Conservation (phyloP, 1,140 invertebrate genomes). For the Drosophila orena region DNA sequence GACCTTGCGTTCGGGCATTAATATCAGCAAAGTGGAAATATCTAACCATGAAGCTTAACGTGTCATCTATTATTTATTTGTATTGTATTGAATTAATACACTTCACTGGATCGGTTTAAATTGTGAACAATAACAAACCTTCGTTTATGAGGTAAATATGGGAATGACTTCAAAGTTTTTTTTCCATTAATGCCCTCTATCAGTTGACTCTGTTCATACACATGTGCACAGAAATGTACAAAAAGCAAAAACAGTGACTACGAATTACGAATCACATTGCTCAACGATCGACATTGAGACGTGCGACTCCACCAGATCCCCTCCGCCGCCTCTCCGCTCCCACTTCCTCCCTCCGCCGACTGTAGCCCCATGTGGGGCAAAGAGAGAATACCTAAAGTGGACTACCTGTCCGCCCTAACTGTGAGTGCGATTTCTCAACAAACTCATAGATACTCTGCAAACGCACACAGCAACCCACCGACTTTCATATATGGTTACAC, state of each 20-base stretch:
- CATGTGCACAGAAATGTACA: constrained; percentile 8
- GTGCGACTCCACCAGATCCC: constrained; percentile 24
- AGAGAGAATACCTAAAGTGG: constrained; percentile 27
- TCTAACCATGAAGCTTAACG: not conserved
- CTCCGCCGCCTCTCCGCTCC: not conserved
- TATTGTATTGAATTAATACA: too few relatives aligned
- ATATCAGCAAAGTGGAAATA: constrained; percentile 1
- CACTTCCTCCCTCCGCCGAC: not conserved
- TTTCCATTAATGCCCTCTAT: constrained; percentile 5
- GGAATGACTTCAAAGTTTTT: not conserved
- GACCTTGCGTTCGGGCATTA: constrained; percentile 17
- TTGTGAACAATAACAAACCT: constrained; percentile 2
- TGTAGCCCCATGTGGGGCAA: constrained; percentile 4
- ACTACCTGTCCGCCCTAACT: constrained; percentile 68
- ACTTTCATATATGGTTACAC: constrained; percentile 51
- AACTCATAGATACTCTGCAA: constrained; percentile 22
- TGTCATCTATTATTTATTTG: too few relatives aligned
- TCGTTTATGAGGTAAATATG: not conserved
- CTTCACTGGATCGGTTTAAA: not conserved
- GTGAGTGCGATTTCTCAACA: constrained; percentile 40
- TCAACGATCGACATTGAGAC: constrained; percentile 47
- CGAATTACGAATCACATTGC: constrained; percentile 38
- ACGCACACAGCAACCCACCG: constrained; percentile 13
- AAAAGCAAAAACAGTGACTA: constrained; percentile 24
- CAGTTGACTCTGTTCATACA: constrained; percentile 11